These are phyloP conservation scores for Orchesella flavescens DNA, from an alignment of 2,888 invertebrate genomes.

Conservation along the genomic window DNA sequence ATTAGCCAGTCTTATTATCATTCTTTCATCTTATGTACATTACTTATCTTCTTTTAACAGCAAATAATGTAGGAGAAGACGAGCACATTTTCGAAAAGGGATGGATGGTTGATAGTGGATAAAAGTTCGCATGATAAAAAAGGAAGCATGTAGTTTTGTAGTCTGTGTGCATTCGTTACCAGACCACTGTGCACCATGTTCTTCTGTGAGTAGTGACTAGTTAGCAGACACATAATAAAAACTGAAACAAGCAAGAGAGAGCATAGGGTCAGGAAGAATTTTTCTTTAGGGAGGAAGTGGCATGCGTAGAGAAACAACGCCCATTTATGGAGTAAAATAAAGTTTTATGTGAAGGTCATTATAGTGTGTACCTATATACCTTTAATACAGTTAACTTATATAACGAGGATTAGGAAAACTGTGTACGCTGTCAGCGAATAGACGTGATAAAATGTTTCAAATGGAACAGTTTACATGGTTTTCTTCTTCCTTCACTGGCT, in stretches of 20 bases:
- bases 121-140: background rate
- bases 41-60: conserved; percentile 32
- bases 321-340: conserved; percentile 70
- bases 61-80: background rate
- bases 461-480: conserved; percentile 55
- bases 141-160: background rate
- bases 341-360: conserved; percentile 68
- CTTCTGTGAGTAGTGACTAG: background rate
- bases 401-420: conserved; percentile 15
- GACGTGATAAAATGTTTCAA: conserved; percentile 55
- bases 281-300: conserved; percentile 62
- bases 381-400: background rate
- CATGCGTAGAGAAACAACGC: conserved; percentile 71
- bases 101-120: background rate
- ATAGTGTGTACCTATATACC: conserved; percentile 25
- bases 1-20: conserved; percentile 34
- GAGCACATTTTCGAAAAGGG: conserved; percentile 20
- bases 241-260: conserved; percentile 3
- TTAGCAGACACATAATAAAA: conserved; percentile 44
- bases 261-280: conserved; percentile 37
- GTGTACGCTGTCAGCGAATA: conserved; percentile 43
- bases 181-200: too few relatives aligned
- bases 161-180: too few relatives aligned
- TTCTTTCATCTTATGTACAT: conserved; percentile 28
- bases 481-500: conserved; percentile 23